These are phyloP conservation scores for Erethizon dorsatum DNA, from an alignment of 2,797 vertebrate genomes.

Conservation along the genomic window DNA sequence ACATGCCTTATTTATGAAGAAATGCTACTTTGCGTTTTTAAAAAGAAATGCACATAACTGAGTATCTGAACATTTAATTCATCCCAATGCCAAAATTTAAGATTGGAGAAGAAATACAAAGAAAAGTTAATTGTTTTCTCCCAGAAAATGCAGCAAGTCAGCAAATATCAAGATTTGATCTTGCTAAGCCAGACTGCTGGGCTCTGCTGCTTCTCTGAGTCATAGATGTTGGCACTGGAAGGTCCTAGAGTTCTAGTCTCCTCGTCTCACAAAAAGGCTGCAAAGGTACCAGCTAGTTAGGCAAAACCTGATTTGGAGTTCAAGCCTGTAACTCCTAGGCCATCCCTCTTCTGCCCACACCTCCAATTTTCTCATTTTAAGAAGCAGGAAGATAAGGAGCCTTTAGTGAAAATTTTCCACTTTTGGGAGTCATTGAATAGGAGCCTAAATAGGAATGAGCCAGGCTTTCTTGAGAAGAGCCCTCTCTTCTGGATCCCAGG, in stretches of 20 bases:
- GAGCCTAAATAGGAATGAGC: background rate
- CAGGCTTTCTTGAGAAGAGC: background rate
- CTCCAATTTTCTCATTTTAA: background rate
- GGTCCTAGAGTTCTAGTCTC: background rate
- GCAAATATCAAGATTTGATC: background rate
- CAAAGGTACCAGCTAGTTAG: background rate
- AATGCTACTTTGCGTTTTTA: slow-evolving; percentile 40
- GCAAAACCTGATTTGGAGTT: background rate
- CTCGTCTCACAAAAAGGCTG: background rate
- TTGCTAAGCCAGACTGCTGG: background rate
- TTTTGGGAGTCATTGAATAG: background rate
- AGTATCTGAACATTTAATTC: background rate
- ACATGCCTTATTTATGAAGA: background rate
- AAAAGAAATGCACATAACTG: background rate
- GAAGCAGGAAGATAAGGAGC: background rate
- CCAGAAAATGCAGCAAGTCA: slow-evolving; percentile 39
- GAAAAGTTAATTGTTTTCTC: background rate
- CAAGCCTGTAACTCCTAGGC: background rate
- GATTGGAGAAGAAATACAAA: background rate
- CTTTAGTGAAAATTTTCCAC: background rate
- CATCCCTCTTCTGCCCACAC: background rate
- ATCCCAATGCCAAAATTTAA: slow-evolving; percentile 35
- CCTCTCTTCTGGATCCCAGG: background rate
- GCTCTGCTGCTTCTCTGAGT: background rate
- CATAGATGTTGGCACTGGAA: background rate